phyloP scores from a whole-genome alignment of 2,797 vertebrate genomes.

The Semaprochilodus insignis region DNA sequence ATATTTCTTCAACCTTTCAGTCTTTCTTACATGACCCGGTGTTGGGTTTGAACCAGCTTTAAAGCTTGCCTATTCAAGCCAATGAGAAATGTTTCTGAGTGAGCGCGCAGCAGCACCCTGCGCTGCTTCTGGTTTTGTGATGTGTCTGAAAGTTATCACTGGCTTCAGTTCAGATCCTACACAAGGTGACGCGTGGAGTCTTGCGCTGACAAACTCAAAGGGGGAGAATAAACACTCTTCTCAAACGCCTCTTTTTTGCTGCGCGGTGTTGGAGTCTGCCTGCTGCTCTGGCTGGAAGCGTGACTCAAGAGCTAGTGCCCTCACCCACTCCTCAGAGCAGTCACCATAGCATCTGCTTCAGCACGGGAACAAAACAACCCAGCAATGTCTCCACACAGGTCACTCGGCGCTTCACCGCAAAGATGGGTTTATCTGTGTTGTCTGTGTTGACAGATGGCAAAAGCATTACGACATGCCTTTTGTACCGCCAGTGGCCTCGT shows the following conservation, averaged over 20 bases:
- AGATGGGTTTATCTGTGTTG: not conserved
- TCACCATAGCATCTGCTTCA: slow-evolving; percentile 33
- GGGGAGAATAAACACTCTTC: slow-evolving; percentile 6
- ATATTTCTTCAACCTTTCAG: not conserved
- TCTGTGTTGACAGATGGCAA: not conserved
- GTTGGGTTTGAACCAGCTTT: not conserved
- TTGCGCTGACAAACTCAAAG: slow-evolving; percentile 36
- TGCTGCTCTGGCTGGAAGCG: slow-evolving; percentile 42
- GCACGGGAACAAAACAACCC: not conserved
- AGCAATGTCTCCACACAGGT: not conserved
- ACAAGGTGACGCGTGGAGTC: slow-evolving; percentile 36
- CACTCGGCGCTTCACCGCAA: slow-evolving; percentile 3
- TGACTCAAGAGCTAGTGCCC: slow-evolving; percentile 22
- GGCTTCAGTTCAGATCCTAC: slow-evolving; percentile 56
- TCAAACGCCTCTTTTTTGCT: slow-evolving; percentile 30
- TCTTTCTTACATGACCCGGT: not conserved
- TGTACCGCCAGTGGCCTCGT: not conserved
- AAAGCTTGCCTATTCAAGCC: not conserved
- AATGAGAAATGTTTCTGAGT: not conserved
- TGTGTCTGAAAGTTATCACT: slow-evolving; percentile 38
- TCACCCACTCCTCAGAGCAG: slow-evolving; percentile 27
- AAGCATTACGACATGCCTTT: not conserved
- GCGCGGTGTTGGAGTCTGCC: slow-evolving; percentile 17
- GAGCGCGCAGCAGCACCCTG: not conserved
- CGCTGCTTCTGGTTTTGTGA: slow-evolving; percentile 1